Conservation (phyloP, 2,888 invertebrate species). For the Auanema sp. region DNA sequence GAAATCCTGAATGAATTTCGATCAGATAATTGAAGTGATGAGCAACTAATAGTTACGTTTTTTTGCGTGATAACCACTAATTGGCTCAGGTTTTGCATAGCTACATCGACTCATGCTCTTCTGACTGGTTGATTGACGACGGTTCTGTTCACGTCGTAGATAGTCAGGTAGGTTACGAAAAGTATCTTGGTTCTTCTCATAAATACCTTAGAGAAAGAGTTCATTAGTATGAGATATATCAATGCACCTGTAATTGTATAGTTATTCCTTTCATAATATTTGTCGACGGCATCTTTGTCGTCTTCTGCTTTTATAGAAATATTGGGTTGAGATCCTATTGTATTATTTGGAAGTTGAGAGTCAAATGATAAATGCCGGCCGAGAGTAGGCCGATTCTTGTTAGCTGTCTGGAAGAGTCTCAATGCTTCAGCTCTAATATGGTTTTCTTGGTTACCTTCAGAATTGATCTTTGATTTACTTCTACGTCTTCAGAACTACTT, state of each 20-base stretch:
- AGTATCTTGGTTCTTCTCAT: conserved; percentile 5
- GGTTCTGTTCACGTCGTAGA: neutral
- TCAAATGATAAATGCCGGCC: too few species aligned
- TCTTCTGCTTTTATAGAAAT: too few species aligned
- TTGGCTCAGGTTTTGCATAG: conserved; percentile 13
- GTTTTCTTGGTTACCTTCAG: conserved; percentile 17
- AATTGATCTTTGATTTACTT: conserved; percentile 16
- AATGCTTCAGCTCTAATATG: too few species aligned
- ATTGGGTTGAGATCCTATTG: too few species aligned
- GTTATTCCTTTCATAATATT: conserved; percentile 19
- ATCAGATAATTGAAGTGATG: too few species aligned
- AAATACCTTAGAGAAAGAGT: neutral
- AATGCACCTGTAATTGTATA: too few species aligned
- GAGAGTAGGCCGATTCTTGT: too few species aligned
- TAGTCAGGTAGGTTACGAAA: conserved; percentile 6
- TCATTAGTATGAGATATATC: too few species aligned
- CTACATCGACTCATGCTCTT: neutral
- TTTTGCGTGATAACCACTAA: neutral
- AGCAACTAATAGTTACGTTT: neutral
- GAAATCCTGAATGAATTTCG: conserved; percentile 33
- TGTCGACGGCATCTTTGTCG: conserved; percentile 24
- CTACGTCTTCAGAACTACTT: conserved; percentile 6
- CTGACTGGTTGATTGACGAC: neutral
- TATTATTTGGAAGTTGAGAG: too few species aligned
- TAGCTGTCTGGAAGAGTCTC: too few species aligned